phyloP scores from a whole-genome alignment of 2,797 vertebrate genomes.

The Melopsittacus undulatus region DNA sequence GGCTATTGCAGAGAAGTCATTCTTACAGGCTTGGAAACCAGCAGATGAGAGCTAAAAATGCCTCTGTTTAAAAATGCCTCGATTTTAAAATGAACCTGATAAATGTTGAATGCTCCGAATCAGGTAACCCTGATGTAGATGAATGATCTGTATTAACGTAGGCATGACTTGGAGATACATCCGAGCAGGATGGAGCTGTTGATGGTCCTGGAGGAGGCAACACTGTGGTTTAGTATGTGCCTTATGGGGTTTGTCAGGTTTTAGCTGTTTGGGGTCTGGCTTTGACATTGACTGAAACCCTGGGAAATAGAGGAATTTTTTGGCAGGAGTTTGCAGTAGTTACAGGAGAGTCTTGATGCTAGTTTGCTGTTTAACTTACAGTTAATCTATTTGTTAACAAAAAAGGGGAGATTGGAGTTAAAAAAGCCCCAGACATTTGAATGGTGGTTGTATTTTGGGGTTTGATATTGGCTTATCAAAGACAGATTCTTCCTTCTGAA shows the following conservation, averaged over 20 bases:
- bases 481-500: not conserved
- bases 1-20: constrained; percentile 44
- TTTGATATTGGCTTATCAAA: not conserved
- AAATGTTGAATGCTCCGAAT: constrained; percentile 42
- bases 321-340: not conserved
- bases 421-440: not conserved
- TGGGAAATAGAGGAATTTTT: not conserved
- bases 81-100: constrained; percentile 49
- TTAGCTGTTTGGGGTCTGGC: not conserved
- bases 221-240: not conserved
- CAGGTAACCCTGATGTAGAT: constrained; percentile 19
- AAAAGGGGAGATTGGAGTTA: not conserved
- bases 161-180: not conserved
- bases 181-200: not conserved
- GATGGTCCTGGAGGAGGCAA: not conserved
- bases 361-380: not conserved
- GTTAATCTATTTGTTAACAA: not conserved
- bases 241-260: not conserved
- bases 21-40: constrained; percentile 10
- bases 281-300: not conserved
- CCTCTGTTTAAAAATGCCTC: constrained; percentile 15
- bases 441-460: not conserved
- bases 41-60: constrained; percentile 48
- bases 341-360: not conserved
- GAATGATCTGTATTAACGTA: not conserved